These are phyloP conservation scores for Exaiptasia diaphana DNA, from an alignment of 64 coral and sea anemone genomes.

Conservation along the genomic window DNA sequence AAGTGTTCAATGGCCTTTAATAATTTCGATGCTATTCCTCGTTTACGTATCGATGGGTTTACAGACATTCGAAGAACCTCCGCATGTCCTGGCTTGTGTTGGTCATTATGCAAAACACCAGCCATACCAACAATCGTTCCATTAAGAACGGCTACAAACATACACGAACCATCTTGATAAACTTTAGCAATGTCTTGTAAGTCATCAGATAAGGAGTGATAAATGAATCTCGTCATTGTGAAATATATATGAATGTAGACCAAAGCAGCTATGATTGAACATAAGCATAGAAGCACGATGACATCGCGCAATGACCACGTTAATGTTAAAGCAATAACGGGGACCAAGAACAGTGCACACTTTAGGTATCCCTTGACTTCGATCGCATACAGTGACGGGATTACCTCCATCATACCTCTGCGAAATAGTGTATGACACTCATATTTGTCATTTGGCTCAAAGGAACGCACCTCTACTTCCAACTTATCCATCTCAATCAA, in stretches of 20 bases:
- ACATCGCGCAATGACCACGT: neutral
- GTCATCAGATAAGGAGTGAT: neutral
- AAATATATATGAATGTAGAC: neutral
- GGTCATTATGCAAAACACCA: neutral
- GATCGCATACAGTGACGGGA: neutral
- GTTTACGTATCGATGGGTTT: neutral
- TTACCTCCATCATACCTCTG: neutral
- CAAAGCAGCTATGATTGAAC: neutral
- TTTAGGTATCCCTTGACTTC: neutral
- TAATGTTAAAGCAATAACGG: neutral
- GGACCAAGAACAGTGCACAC: neutral
- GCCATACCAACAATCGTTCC: slow-evolving; percentile 34
- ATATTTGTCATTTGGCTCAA: neutral
- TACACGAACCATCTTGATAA: neutral
- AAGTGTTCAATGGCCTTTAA: neutral
- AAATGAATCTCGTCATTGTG: neutral
- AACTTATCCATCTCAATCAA: neutral
- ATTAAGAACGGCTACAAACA: slow-evolving; percentile 6
- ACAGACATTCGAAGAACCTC: slow-evolving; percentile 23
- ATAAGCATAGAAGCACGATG: neutral
- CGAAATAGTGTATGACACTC: neutral
- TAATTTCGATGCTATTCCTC: neutral
- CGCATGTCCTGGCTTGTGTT: neutral
- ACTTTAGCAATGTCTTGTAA: slow-evolving; percentile 12
- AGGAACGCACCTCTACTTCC: neutral